phyloP scores from a whole-genome alignment of 1,140 invertebrate genomes.

The Sinonovacula constricta region DNA sequence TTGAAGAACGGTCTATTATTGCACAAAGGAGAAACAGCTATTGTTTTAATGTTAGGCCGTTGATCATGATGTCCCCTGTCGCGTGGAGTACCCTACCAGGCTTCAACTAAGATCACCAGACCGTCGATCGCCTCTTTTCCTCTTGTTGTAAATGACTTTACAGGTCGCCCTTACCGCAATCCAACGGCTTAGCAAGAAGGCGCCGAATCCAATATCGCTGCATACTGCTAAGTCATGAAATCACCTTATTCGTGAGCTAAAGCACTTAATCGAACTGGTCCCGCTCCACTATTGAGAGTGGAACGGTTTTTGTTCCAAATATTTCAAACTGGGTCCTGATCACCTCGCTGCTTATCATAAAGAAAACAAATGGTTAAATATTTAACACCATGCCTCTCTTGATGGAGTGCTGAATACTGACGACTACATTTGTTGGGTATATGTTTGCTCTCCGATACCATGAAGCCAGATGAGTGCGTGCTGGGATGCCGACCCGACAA shows the following conservation, averaged over 20 bases:
- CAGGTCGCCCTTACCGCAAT: neutral
- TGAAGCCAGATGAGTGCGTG: too few species aligned
- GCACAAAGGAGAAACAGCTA: too few species aligned
- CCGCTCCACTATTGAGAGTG: neutral
- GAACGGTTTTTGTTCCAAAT: constrained; percentile 17
- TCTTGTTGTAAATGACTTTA: neutral
- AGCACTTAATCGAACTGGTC: neutral
- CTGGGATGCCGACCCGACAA: too few species aligned
- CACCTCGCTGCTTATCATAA: constrained; percentile 25
- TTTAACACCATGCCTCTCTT: constrained; percentile 21
- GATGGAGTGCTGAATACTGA: too few species aligned
- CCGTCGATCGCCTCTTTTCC: neutral
- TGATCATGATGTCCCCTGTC: too few species aligned
- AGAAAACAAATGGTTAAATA: constrained; percentile 44
- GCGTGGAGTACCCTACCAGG: too few species aligned
- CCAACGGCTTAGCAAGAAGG: neutral
- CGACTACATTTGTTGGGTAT: too few species aligned
- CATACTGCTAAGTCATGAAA: neutral
- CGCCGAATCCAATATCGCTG: neutral
- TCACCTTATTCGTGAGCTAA: neutral
- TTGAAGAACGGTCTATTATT: too few species aligned
- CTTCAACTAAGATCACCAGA: too few species aligned
- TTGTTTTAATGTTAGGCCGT: too few species aligned
- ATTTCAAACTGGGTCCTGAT: constrained; percentile 15
- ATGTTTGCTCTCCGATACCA: too few species aligned